Evolutionary conservation across 2,113 vertebrate species (phyloP).

Genomic region (Chlorodrepanis virens): DNA sequence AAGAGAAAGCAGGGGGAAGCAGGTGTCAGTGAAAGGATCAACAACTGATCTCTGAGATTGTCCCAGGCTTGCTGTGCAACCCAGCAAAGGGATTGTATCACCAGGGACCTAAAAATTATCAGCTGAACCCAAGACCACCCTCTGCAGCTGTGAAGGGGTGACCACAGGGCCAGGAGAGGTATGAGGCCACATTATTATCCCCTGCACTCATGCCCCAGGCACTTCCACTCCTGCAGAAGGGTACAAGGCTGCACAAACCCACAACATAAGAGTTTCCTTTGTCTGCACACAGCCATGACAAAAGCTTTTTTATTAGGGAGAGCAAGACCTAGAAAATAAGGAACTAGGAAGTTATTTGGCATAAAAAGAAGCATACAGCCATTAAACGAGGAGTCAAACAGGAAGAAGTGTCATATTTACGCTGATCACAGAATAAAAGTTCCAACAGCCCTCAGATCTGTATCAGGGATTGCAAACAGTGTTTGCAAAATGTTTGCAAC

Average conservation of each 20-base stretch:
- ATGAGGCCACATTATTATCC: not conserved
- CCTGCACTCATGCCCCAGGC: not conserved
- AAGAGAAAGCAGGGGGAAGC: not conserved
- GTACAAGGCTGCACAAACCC: not conserved
- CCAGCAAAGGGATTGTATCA: not conserved
- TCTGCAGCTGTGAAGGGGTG: not conserved
- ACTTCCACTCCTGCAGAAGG: not conserved
- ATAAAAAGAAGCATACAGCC: not conserved
- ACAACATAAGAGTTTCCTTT: not conserved
- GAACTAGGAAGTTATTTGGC: not conserved
- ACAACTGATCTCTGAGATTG: not conserved
- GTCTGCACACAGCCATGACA: not conserved
- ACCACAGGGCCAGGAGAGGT: not conserved
- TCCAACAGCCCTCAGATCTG: not conserved
- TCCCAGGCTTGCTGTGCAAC: not conserved
- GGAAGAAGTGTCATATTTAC: not conserved
- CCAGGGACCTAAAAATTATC: not conserved
- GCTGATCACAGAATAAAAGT: not conserved
- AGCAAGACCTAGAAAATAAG: not conserved
- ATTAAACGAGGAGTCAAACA: not conserved
- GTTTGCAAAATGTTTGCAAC: not conserved
- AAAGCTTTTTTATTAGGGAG: not conserved
- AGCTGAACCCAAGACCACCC: not conserved
- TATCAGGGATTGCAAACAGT: not conserved
- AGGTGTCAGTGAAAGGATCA: not conserved